These are phyloP conservation scores for Diorhabda elongata DNA, from an alignment of 1,140 invertebrate species.

Conservation along the genomic window DNA sequence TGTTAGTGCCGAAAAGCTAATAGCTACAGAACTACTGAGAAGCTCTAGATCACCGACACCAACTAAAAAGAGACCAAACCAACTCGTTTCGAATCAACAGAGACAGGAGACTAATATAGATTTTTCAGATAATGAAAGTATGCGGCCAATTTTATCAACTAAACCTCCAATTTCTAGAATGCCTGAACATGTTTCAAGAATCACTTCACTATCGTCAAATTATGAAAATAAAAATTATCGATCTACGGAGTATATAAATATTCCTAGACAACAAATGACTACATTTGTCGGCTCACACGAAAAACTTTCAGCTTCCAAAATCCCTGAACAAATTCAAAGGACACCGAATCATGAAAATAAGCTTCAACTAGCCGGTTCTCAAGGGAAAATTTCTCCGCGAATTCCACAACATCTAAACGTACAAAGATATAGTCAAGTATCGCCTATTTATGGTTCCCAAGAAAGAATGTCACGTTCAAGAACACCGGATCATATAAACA, in stretches of 20 bases:
- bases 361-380: not conserved
- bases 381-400: not conserved
- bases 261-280: not conserved
- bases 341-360: not conserved
- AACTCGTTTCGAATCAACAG: conserved; percentile 20
- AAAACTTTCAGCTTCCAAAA: not conserved
- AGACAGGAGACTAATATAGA: conserved; percentile 26
- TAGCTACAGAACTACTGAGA: conserved; percentile 43
- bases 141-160: conserved; percentile 1
- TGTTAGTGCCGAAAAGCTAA: conserved; percentile 43
- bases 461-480: conserved; percentile 2
- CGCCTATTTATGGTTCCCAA: conserved; percentile 8
- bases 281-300: not conserved
- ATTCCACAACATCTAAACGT: not conserved
- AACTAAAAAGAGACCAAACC: conserved; percentile 15
- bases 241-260: not conserved
- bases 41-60: conserved; percentile 29
- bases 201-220: not conserved
- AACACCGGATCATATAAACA: conserved; percentile 6
- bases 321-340: not conserved
- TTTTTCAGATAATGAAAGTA: conserved; percentile 25
- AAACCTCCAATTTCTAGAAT: conserved; percentile 25
- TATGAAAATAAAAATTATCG: not conserved
- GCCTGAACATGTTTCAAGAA: conserved; percentile 9
- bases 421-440: not conserved